A percentile compares a stretch with the other conserved stretches of the same genome.
Conservation (phyloP, 2,113 vertebrate genomes). For the Centropus unirufus region DNA sequence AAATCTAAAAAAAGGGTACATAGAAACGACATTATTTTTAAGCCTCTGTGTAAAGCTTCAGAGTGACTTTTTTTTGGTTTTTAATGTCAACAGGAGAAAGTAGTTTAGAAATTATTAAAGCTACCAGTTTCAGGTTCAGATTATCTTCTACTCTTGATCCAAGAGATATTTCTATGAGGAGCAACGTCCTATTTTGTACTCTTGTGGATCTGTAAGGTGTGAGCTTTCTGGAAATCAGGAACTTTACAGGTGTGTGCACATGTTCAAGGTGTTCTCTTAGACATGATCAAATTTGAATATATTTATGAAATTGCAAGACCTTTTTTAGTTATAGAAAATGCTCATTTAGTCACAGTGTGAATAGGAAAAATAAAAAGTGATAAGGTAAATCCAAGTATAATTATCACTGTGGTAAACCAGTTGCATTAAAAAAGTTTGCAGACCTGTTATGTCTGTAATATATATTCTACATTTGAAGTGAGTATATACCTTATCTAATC, state of each 20-base stretch:
- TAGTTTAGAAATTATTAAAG: neutral
- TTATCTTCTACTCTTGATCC: neutral
- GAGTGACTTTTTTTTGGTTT: neutral
- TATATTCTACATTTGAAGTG: neutral
- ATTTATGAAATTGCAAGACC: neutral
- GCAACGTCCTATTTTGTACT: neutral
- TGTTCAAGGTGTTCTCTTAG: neutral
- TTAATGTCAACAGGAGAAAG: rapidly evolving
- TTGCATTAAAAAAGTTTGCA: neutral
- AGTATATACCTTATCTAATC: neutral
- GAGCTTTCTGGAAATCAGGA: neutral
- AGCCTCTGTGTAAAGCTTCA: neutral
- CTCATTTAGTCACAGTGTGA: neutral
- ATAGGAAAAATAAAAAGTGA: neutral
- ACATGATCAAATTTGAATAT: neutral
- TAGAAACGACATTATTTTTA: neutral
- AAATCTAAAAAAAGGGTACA: neutral
- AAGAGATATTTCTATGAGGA: neutral
- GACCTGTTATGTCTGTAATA: neutral
- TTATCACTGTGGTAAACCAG: neutral
- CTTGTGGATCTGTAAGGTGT: neutral
- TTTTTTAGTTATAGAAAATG: neutral
- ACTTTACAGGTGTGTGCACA: neutral
- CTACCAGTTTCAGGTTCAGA: neutral
- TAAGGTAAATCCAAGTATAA: neutral